Evolutionary conservation across 1,140 invertebrate species (phyloP), one percentile per base, ranked within the genome.

Genomic region (Bombus confusus): DNA sequence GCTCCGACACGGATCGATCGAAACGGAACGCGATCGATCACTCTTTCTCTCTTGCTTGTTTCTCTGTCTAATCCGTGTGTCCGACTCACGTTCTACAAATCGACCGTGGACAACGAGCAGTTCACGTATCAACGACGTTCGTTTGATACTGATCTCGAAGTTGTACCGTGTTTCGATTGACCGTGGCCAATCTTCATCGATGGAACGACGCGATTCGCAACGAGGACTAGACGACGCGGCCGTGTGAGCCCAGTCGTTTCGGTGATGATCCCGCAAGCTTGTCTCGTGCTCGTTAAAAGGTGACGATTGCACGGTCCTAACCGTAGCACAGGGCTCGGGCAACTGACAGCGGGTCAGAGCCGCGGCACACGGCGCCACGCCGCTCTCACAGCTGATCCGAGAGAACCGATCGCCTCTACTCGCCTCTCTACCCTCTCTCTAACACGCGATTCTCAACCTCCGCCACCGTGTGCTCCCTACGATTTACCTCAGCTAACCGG

Each of bases 311-410:
- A 71, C 93, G 94, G 94, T 95, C 94, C 94, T 95, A 94, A 95
- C 94, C 94, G 94, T 94, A 93, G 94, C 94, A 95, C 94, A 93
- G 94, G 94, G 94, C 94, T 94, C 94, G 91, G 94, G 93, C 94
- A 94, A 95, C 95, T 95, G 94, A 95, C 94, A 95, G 93, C 94
- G 92, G 93, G 94, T 94, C 94, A 95, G 92, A 94, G 92, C 92
- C 91, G 91, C 88, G 88, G 90, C 91, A 92, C 91, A 92, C 92
- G 93, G 93, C 94, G 94, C 94, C 94, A 94, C 91, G 93, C 94
- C 94, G 93, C 91, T 94, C 91, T 94, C 92, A 94, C 94, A 94
- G 94, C 94, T 95, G 94, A 94, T 94, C 91, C 88, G 84, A 89
- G 88, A 76, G 90, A 88, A 34, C 88, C 86, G 89, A 91, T 89